phyloP scores from a whole-genome alignment of 2,113 vertebrate species.

The Halcyon senegalensis region DNA sequence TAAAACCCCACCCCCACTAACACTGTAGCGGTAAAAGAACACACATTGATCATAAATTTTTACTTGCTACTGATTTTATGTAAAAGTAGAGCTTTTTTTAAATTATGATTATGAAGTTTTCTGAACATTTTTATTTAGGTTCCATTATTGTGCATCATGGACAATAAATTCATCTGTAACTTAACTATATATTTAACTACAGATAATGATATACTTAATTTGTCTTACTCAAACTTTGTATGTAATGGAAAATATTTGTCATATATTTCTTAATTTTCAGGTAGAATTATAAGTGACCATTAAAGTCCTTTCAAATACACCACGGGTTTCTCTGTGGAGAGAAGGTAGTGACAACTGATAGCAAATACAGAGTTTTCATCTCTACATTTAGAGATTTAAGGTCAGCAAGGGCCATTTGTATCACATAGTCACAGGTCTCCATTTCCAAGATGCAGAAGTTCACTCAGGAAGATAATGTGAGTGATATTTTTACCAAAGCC shows the following conservation, averaged over 20 bases:
- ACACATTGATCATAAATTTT: neutral
- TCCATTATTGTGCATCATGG: neutral
- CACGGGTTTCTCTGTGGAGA: neutral
- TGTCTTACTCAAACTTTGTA: neutral
- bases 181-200: neutral
- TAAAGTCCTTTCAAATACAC: neutral
- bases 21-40: neutral
- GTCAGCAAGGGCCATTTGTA: neutral
- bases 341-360: neutral
- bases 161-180: neutral
- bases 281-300: neutral
- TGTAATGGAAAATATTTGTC: neutral
- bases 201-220: neutral
- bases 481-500: neutral
- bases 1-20: neutral
- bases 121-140: neutral
- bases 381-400: neutral
- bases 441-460: neutral
- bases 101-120: neutral
- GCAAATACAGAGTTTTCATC: neutral
- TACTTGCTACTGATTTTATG: neutral
- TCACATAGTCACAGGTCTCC: neutral
- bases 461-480: rapidly evolving
- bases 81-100: neutral
- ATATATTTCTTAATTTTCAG: neutral